Evolutionary conservation across 2,888 invertebrate species (phyloP).

Genomic region (Protula sp.): DNA sequence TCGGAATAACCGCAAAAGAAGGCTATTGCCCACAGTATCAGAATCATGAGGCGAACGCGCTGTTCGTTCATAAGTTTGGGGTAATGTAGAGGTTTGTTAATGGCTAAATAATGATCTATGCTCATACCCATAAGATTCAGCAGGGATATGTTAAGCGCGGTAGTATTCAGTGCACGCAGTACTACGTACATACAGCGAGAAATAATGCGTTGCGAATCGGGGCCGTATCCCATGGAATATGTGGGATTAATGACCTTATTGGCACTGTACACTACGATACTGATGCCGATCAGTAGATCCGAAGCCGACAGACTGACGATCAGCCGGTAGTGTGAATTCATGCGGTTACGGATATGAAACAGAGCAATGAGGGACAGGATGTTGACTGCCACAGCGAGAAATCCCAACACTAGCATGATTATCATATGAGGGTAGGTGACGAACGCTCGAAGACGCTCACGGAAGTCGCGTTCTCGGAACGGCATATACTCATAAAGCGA

Average conservation of each 20-base stretch:
- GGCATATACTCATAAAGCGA: too few relatives aligned
- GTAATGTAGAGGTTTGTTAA: conserved; percentile 20
- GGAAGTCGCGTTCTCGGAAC: too few relatives aligned
- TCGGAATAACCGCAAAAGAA: conserved; percentile 23
- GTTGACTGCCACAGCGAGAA: conserved; percentile 30
- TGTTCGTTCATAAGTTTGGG: conserved; percentile 15
- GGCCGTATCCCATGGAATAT: conserved; percentile 6
- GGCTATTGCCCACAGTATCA: conserved; percentile 17
- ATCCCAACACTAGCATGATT: conserved; percentile 14
- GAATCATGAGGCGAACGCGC: conserved; percentile 14
- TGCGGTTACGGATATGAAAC: too few relatives aligned
- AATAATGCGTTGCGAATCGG: conserved; percentile 19
- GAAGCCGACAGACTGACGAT: too few relatives aligned
- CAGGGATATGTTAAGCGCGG: conserved; percentile 31
- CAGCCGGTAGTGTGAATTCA: too few relatives aligned
- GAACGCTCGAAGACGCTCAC: too few relatives aligned
- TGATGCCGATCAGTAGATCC: too few relatives aligned
- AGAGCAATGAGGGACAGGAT: too few relatives aligned
- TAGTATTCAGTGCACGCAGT: conserved; percentile 32
- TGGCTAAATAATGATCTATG: conserved; percentile 24
- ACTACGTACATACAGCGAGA: conserved; percentile 31
- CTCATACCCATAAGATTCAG: conserved; percentile 25
- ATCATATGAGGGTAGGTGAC: conserved; percentile 15
- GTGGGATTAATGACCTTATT: conserved; percentile 30
- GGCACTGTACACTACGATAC: conserved; percentile 30